These are phyloP conservation scores for Noctua janthina DNA, from an alignment of 2,888 invertebrate species.

Conservation along the genomic window DNA sequence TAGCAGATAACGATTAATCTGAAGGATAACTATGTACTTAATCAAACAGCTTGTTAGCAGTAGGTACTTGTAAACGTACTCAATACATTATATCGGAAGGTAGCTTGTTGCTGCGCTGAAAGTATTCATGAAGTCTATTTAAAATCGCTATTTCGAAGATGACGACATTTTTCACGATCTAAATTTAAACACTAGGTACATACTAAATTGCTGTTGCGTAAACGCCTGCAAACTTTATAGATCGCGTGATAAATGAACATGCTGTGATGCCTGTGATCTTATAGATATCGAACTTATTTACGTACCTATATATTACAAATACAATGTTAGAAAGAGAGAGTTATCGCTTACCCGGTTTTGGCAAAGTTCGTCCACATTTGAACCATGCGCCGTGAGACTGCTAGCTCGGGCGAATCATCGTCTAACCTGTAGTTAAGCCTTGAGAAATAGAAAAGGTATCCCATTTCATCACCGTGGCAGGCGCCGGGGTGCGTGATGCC, in stretches of 20 bases:
- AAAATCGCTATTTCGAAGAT: background rate
- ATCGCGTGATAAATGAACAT: background rate
- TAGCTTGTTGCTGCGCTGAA: slow-evolving; percentile 3
- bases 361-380: slow-evolving; percentile 92
- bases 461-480: slow-evolving; percentile 92
- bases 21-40: slow-evolving; percentile 3
- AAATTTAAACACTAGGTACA: background rate
- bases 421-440: slow-evolving; percentile 91
- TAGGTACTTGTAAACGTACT: slow-evolving; percentile 6
- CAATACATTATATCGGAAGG: background rate
- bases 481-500: slow-evolving; percentile 91
- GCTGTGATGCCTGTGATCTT: background rate
- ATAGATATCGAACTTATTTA: no score
- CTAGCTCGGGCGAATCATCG: slow-evolving; percentile 90
- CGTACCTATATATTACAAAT: background rate
- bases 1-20: slow-evolving; percentile 32
- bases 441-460: slow-evolving; percentile 92
- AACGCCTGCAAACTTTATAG: background rate
- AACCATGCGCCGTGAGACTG: slow-evolving; percentile 91
- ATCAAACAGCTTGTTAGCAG: slow-evolving; percentile 19
- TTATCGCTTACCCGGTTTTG: slow-evolving; percentile 89
- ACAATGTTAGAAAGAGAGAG: background rate
- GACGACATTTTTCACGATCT: background rate
- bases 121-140: background rate
- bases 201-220: background rate